Conservation (phyloP, 2,888 invertebrate genomes). For the Eupsilia transversa region DNA sequence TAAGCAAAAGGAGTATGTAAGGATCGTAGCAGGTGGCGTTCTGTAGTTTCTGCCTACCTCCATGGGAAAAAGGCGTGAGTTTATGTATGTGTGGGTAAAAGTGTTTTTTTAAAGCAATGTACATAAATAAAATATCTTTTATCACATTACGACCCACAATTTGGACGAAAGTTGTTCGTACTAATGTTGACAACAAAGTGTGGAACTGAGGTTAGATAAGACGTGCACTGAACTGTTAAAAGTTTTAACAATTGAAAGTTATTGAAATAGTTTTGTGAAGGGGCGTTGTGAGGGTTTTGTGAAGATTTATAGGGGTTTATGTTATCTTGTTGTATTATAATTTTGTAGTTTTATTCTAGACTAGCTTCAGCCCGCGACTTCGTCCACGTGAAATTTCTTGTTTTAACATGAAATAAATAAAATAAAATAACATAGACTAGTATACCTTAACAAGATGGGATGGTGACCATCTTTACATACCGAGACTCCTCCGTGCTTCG, state of each 20-base stretch:
- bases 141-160: background rate
- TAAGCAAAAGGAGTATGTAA: too few species aligned
- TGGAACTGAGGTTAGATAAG: background rate
- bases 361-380: too few species aligned
- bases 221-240: background rate
- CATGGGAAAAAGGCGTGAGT: too few species aligned
- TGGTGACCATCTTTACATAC: too few species aligned
- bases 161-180: background rate
- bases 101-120: background rate
- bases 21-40: too few species aligned
- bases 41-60: too few species aligned
- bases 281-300: background rate
- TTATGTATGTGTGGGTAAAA: too few species aligned
- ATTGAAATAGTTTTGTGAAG: slow-evolving; percentile 29
- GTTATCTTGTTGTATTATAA: background rate
- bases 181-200: background rate
- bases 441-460: too few species aligned
- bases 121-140: background rate
- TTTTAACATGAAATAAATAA: too few species aligned
- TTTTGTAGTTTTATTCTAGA: background rate
- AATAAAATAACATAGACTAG: too few species aligned
- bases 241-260: slow-evolving; percentile 23
- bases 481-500: too few species aligned
- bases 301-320: background rate
- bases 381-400: too few species aligned